Evolutionary conservation across 2,888 invertebrate genomes (phyloP).

Genomic region (Adelphocoris suturalis): DNA sequence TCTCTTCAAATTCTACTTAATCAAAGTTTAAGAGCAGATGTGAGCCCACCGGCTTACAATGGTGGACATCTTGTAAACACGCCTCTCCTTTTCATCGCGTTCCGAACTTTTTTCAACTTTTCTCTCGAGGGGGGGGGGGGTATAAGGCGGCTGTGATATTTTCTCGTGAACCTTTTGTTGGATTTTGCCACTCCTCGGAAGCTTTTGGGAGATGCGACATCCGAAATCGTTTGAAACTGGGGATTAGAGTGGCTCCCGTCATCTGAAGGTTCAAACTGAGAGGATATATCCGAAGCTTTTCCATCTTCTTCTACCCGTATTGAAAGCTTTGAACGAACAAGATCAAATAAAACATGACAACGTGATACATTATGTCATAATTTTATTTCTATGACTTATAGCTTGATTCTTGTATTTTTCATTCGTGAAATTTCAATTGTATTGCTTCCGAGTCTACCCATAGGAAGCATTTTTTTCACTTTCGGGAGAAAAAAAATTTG

Average conservation of each 20-base stretch:
- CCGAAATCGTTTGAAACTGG: conserved; percentile 19
- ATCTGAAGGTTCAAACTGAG: not conserved
- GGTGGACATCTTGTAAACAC: conserved; percentile 56
- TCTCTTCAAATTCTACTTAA: conserved; percentile 58
- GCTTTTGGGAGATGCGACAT: not conserved
- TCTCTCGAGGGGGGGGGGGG: not conserved
- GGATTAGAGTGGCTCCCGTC: not conserved
- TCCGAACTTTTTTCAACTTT: conserved; percentile 3
- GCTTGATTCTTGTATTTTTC: too few species aligned
- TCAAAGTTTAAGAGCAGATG: conserved; percentile 57
- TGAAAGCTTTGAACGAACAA: too few species aligned
- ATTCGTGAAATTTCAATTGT: too few species aligned
- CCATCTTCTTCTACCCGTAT: too few species aligned
- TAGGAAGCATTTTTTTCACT: too few species aligned
- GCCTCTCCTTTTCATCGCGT: conserved; percentile 37
- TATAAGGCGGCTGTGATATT: conserved; percentile 7
- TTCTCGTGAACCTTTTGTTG: conserved; percentile 40
- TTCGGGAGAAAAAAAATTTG: too few species aligned
- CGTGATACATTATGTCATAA: too few species aligned
- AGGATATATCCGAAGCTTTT: not conserved
- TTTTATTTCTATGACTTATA: too few species aligned
- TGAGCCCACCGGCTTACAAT: conserved; percentile 20
- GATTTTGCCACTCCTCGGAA: conserved; percentile 3
- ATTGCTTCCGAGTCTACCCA: too few species aligned
- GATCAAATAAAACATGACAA: too few species aligned